phyloP scores from a whole-genome alignment of 2,797 vertebrate species.

The Eurystomus glaucurus region DNA sequence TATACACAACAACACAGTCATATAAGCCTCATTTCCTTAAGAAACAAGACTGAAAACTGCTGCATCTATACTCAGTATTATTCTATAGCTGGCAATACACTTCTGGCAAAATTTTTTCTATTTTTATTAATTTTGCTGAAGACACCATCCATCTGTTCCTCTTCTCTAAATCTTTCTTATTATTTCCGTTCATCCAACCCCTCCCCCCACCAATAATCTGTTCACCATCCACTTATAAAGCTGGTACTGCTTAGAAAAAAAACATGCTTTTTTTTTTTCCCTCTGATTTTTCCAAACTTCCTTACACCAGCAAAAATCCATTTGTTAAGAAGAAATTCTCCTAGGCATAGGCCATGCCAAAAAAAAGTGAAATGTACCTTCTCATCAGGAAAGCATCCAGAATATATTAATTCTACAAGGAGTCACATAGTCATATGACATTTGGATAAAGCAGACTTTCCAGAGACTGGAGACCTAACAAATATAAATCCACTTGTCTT shows the following conservation, averaged over 20 bases:
- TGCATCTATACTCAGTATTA: background rate
- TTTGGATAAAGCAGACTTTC: background rate
- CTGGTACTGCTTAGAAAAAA: background rate
- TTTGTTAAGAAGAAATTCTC: background rate
- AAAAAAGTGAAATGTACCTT: background rate
- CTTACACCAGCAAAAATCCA: background rate
- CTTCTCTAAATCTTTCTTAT: background rate
- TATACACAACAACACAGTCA: background rate
- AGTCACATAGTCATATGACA: background rate
- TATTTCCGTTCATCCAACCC: background rate
- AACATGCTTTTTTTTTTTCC: fast-evolving
- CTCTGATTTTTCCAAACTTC: background rate
- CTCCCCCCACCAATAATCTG: background rate
- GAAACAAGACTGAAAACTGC: background rate
- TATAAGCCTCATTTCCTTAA: background rate
- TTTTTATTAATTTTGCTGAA: background rate
- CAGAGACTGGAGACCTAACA: background rate
- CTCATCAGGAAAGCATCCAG: background rate
- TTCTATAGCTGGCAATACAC: background rate
- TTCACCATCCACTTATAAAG: background rate
- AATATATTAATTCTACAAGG: background rate
- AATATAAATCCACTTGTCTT: background rate
- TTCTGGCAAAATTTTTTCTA: background rate
- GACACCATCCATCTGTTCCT: background rate
- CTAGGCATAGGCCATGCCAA: background rate